Evolutionary conservation across 2,113 vertebrate species (phyloP).

Genomic region (Xiphias gladius): DNA sequence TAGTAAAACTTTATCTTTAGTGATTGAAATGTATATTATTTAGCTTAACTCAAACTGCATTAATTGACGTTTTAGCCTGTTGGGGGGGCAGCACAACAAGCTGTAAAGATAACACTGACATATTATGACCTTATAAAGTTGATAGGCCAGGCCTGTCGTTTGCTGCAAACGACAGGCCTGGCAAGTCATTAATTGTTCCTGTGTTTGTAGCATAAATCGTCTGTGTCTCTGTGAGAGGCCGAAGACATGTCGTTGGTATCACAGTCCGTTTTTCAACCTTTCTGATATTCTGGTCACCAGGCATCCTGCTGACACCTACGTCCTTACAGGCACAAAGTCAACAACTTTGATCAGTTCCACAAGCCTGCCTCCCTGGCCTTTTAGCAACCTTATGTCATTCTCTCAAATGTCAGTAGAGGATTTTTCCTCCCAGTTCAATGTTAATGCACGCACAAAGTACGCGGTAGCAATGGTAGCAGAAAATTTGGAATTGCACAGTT

Average conservation of each 20-base stretch:
- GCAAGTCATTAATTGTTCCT: slow-evolving; percentile 46
- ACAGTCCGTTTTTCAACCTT: slow-evolving; percentile 37
- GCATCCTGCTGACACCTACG: slow-evolving; percentile 22
- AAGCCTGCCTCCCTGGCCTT: neutral
- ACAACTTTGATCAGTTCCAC: slow-evolving; percentile 34
- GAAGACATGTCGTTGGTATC: slow-evolving; percentile 34
- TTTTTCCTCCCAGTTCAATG: slow-evolving; percentile 28
- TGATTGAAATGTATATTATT: too few species aligned
- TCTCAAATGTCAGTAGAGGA: slow-evolving; percentile 40
- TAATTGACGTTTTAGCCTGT: too few species aligned
- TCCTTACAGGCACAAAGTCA: slow-evolving; percentile 36
- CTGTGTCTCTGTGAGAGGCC: slow-evolving; percentile 10
- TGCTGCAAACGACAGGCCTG: too few species aligned
- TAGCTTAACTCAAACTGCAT: too few species aligned
- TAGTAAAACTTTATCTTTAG: too few species aligned
- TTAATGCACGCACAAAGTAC: slow-evolving; percentile 20
- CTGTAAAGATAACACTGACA: too few species aligned
- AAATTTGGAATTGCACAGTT: neutral
- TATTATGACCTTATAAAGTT: too few species aligned
- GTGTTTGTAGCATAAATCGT: slow-evolving; percentile 35
- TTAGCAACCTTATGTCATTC: slow-evolving; percentile 28
- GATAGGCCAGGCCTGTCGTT: too few species aligned
- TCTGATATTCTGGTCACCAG: slow-evolving; percentile 39
- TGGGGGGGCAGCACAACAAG: too few species aligned
- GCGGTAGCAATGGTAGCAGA: too few species aligned